These are phyloP conservation scores for Hesperia comma DNA, from an alignment of 2,888 invertebrate species.

Conservation along the genomic window DNA sequence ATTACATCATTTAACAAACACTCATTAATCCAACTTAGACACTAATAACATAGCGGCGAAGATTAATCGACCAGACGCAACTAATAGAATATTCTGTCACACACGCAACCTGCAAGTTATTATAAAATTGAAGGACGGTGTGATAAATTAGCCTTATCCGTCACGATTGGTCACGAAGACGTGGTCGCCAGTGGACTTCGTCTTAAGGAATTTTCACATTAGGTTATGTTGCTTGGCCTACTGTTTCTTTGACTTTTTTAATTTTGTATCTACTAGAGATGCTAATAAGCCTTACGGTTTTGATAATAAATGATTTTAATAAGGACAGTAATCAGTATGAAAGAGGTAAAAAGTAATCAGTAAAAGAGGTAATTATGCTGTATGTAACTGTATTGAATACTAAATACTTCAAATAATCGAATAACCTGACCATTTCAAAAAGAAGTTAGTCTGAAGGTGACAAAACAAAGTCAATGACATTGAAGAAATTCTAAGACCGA, in stretches of 20 bases:
- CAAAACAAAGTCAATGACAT: not conserved
- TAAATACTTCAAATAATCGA: too few species aligned
- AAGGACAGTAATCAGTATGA: too few species aligned
- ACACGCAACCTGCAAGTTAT: conserved; percentile 77
- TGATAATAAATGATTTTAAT: too few species aligned
- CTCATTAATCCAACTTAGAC: conserved; percentile 77
- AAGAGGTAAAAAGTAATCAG: too few species aligned
- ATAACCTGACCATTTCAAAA: too few species aligned
- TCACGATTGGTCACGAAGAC: conserved; percentile 80
- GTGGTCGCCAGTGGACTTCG: conserved; percentile 31
- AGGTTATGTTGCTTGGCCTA: conserved; percentile 3
- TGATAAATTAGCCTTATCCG: conserved; percentile 81
- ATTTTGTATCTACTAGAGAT: too few species aligned
- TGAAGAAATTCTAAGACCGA: too few species aligned
- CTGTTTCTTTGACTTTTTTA: not conserved
- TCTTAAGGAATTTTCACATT: conserved; percentile 28
- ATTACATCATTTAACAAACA: conserved; percentile 73
- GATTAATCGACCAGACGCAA: conserved; percentile 72
- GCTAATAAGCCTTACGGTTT: too few species aligned
- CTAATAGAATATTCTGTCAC: conserved; percentile 82
- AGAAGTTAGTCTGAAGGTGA: too few species aligned
- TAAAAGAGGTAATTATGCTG: too few species aligned
- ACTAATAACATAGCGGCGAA: conserved; percentile 71
- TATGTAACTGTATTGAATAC: not conserved
- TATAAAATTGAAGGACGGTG: conserved; percentile 78